These are phyloP conservation scores for Cryptocephalus moraei DNA, from an alignment of 2,888 invertebrate species.

Conservation along the genomic window DNA sequence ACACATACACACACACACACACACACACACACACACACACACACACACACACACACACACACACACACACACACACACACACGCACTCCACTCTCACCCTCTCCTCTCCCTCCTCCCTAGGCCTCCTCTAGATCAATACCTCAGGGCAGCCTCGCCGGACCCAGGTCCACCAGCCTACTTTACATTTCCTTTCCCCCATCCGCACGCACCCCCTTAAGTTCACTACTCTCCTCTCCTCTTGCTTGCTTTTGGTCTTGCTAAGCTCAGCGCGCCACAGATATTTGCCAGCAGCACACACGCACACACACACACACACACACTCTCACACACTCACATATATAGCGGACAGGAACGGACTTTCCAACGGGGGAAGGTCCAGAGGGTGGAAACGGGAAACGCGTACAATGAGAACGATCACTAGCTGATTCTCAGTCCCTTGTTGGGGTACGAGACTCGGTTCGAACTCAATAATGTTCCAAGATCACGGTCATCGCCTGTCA, in stretches of 20 bases:
- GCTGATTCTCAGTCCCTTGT: too few relatives aligned
- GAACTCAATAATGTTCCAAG: background rate
- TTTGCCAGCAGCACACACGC: background rate
- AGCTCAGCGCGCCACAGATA: constrained; percentile 41
- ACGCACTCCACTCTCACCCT: constrained; percentile 23
- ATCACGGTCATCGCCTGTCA: background rate
- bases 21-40: too few relatives aligned
- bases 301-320: too few relatives aligned
- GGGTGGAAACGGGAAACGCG: background rate
- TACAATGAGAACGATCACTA: too few relatives aligned
- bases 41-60: background rate
- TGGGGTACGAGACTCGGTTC: too few relatives aligned
- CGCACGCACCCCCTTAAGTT: constrained; percentile 17
- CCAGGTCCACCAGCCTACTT: constrained; percentile 46
- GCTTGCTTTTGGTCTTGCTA: constrained; percentile 46
- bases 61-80: constrained; percentile 28
- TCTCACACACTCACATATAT: too few relatives aligned
- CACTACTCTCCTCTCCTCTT: constrained; percentile 38
- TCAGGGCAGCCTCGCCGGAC: constrained; percentile 39
- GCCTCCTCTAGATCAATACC: constrained; percentile 37
- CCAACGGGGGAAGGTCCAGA: constrained; percentile 4
- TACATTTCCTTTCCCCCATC: constrained; percentile 41
- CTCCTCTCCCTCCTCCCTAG: constrained; percentile 25
- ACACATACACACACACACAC: too few relatives aligned
- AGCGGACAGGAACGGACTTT: background rate